Conservation (phyloP, 2,888 invertebrate genomes). For the Beris chalybata region DNA sequence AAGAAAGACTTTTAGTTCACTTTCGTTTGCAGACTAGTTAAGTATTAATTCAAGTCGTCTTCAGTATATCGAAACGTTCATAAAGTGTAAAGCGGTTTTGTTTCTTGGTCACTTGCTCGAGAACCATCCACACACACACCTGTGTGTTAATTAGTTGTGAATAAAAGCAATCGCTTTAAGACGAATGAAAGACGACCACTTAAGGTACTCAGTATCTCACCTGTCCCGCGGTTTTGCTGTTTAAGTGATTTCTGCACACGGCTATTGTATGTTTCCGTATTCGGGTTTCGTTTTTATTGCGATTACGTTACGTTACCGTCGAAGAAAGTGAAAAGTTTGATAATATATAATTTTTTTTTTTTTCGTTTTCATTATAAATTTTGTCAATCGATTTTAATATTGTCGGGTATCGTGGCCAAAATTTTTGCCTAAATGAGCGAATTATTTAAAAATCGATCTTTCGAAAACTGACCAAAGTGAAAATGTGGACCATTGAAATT, state of each 20-base stretch:
- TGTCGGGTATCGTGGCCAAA: too few species aligned
- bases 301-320: constrained; percentile 22
- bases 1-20: constrained; percentile 45
- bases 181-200: background rate
- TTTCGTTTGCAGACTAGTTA: constrained; percentile 46
- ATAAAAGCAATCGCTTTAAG: background rate
- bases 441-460: too few species aligned
- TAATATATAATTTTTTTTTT: constrained; percentile 15
- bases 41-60: background rate
- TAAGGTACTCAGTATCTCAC: too few species aligned
- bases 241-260: constrained; percentile 14
- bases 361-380: constrained; percentile 9
- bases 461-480: background rate
- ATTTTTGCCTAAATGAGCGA: too few species aligned
- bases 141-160: background rate
- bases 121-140: background rate
- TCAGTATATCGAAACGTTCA: background rate
- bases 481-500: constrained; percentile 21
- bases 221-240: background rate
- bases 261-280: constrained; percentile 21
- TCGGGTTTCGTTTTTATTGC: constrained; percentile 24
- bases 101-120: background rate
- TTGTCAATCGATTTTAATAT: background rate
- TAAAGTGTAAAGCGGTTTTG: background rate
- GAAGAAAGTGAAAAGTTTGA: constrained; percentile 31